Conservation (phyloP, 1,140 invertebrate species). For the Meloidogyne chitwoodi region DNA sequence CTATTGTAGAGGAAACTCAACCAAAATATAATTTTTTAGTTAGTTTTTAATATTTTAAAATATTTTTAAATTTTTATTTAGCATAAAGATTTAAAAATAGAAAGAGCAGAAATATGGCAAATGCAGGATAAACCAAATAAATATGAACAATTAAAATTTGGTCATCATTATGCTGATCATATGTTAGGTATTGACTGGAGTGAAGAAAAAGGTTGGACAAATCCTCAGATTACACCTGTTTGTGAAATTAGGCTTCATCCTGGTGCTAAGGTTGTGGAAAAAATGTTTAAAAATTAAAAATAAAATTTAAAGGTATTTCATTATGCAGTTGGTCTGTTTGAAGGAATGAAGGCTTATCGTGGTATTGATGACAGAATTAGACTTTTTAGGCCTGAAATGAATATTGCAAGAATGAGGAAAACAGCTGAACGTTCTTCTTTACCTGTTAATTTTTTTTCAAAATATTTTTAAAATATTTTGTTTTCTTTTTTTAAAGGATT, state of each 20-base stretch:
- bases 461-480: neutral
- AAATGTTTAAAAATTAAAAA: neutral
- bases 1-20: neutral
- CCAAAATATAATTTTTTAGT: neutral
- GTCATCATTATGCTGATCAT: constrained; percentile 85
- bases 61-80: neutral
- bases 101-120: neutral
- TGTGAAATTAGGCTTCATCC: constrained; percentile 85
- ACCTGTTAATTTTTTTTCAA: constrained; percentile 65
- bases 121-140: neutral
- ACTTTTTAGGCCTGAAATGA: constrained; percentile 87
- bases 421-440: constrained; percentile 79
- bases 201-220: constrained; percentile 74
- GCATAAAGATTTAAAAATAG: neutral
- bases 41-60: neutral
- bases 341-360: constrained; percentile 95
- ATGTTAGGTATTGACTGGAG: constrained; percentile 85
- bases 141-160: constrained; percentile 75
- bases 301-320: constrained; percentile 45
- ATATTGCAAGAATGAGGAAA: constrained; percentile 85
- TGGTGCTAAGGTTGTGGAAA: constrained; percentile 72
- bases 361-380: constrained; percentile 86
- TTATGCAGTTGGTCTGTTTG: constrained; percentile 76
- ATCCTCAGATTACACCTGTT: constrained; percentile 79
- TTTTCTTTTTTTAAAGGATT: constrained; percentile 65